Conservation (phyloP, 2,888 invertebrate species). For the Eupithecia subumbrata region DNA sequence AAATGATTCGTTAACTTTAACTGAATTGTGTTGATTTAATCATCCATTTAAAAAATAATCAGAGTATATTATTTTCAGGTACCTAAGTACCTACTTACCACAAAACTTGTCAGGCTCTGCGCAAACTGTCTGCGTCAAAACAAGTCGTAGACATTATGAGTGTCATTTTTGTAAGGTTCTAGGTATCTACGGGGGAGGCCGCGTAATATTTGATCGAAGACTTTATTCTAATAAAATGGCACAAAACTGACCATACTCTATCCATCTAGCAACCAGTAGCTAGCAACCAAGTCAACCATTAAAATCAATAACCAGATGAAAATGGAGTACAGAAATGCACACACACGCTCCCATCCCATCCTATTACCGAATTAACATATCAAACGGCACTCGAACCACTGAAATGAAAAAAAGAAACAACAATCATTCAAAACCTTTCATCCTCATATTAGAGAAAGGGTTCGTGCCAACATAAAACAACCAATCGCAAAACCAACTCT, state of each 20-base stretch:
- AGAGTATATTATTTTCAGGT: too few species aligned
- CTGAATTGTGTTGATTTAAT: too few species aligned
- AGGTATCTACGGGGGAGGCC: too few species aligned
- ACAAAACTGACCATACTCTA: background rate
- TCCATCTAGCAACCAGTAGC: background rate
- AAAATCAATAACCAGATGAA: slow-evolving; percentile 45
- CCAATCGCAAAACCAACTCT: slow-evolving; percentile 29
- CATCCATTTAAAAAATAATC: too few species aligned
- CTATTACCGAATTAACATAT: slow-evolving; percentile 81
- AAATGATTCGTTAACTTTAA: too few species aligned
- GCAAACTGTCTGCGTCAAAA: too few species aligned
- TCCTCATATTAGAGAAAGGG: slow-evolving; percentile 79
- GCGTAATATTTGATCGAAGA: too few species aligned
- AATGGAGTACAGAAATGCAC: slow-evolving; percentile 69
- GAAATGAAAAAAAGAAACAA: slow-evolving; percentile 70
- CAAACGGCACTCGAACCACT: slow-evolving; percentile 72
- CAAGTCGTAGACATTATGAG: too few species aligned
- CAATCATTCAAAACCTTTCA: slow-evolving; percentile 77
- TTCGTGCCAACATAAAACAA: slow-evolving; percentile 47
- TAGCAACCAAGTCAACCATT: slow-evolving; percentile 9
- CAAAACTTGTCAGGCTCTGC: too few species aligned
- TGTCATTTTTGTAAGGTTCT: too few species aligned
- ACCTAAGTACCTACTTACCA: too few species aligned
- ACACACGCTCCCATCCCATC: slow-evolving; percentile 71
- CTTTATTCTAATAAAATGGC: background rate